These are phyloP conservation scores for Choristoneura rosaceana DNA, from an alignment of 2,888 invertebrate genomes.

Conservation along the genomic window DNA sequence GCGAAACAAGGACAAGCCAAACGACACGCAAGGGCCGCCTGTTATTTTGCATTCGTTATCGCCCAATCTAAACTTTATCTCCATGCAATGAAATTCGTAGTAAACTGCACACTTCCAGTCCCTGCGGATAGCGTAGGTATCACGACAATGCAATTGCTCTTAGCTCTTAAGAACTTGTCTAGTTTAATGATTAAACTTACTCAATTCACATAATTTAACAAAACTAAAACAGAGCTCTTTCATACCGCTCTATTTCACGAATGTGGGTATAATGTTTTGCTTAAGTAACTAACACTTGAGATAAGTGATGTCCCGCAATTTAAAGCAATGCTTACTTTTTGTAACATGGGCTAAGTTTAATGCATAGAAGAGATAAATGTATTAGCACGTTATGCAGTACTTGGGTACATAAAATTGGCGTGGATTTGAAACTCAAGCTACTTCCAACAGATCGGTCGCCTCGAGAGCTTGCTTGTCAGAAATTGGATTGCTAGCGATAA, in stretches of 20 bases:
- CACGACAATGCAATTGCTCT: constrained; percentile 32
- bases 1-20: constrained; percentile 71
- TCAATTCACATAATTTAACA: constrained; percentile 3
- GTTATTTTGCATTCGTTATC: constrained; percentile 58
- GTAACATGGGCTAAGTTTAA: neutral
- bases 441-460: constrained; percentile 16
- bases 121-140: constrained; percentile 31
- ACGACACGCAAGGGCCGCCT: constrained; percentile 63
- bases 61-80: constrained; percentile 48
- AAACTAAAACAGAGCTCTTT: neutral
- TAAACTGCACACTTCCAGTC: constrained; percentile 34
- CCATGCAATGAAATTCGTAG: constrained; percentile 40
- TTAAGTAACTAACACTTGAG: neutral
- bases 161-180: constrained; percentile 13
- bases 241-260: neutral
- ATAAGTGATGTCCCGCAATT: neutral
- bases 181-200: constrained; percentile 5
- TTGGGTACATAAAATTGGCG: neutral
- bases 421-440: constrained; percentile 8
- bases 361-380: neutral
- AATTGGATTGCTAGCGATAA: constrained; percentile 31
- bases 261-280: neutral
- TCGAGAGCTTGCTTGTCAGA: constrained; percentile 17
- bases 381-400: neutral
- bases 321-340: neutral